A percentile compares a stretch with the other conserved stretches of the same genome.
Evolutionary conservation across 2,797 vertebrate species (phyloP).

Genomic region (Saxicola maurus): DNA sequence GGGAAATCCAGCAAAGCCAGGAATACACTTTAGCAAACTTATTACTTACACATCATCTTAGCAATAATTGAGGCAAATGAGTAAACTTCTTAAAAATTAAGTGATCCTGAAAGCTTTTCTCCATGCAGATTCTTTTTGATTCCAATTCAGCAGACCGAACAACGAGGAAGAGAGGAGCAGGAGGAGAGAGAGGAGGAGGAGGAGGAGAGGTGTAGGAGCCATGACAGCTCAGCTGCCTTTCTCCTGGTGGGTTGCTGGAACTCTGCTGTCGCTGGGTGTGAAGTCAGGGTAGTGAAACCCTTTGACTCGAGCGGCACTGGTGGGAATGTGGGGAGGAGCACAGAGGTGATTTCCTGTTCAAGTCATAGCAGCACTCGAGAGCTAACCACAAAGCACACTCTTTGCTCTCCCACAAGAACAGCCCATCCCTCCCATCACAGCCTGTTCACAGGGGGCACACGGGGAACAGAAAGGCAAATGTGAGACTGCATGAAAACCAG

Average conservation of each 20-base stretch:
- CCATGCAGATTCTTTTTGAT: neutral
- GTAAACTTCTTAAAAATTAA: neutral
- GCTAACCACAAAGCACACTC: neutral
- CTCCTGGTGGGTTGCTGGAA: neutral
- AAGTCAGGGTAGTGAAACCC: neutral
- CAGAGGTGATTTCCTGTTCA: neutral
- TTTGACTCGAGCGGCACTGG: neutral
- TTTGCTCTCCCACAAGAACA: neutral
- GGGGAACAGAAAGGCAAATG: neutral
- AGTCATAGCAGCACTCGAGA: neutral
- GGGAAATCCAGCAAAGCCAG: neutral
- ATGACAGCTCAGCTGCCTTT: neutral
- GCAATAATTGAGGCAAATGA: neutral
- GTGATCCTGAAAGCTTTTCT: neutral
- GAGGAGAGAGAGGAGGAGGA: neutral
- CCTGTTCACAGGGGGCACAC: neutral
- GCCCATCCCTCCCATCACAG: accelerated
- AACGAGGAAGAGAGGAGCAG: neutral
- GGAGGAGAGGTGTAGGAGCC: neutral
- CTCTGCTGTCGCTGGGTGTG: accelerated
- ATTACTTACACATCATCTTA: neutral
- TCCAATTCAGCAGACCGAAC: accelerated
- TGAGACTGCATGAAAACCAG: neutral
- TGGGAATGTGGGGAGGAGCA: constrained; percentile 25
- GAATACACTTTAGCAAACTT: neutral